These are phyloP conservation scores for Macrotrachela quadricornifera DNA, from an alignment of 1,140 invertebrate genomes.

Conservation along the genomic window DNA sequence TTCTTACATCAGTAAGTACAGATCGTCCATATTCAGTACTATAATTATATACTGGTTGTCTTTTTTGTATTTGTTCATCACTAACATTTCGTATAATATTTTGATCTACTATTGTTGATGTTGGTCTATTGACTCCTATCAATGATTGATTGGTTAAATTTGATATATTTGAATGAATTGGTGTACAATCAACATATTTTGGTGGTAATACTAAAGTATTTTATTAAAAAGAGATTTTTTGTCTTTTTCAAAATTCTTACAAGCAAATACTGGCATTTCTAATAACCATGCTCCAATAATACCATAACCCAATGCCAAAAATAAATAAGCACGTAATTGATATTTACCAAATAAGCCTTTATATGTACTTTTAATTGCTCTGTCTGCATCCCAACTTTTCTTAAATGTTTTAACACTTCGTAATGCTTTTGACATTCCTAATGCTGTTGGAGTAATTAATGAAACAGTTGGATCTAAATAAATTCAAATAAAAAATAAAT, in stretches of 20 bases:
- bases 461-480: too few species aligned
- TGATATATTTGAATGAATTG: neutral
- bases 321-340: neutral
- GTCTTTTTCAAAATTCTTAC: neutral
- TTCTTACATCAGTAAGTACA: too few species aligned
- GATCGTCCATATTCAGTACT: too few species aligned
- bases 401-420: too few species aligned
- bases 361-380: conserved; percentile 7
- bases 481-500: too few species aligned
- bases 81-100: neutral
- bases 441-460: too few species aligned
- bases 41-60: too few species aligned
- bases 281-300: conserved; percentile 3
- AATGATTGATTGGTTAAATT: neutral
- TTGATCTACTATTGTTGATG: too few species aligned
- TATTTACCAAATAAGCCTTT: conserved; percentile 6
- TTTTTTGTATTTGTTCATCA: too few species aligned
- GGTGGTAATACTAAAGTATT: neutral
- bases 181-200: neutral
- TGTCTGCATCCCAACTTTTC: conserved; percentile 3
- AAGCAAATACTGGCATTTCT: neutral
- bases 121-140: neutral
- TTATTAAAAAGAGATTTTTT: neutral
- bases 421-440: too few species aligned
- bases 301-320: conserved; percentile 1